Conservation (phyloP, 2,113 vertebrate genomes). For the Brevimyrus niger region DNA sequence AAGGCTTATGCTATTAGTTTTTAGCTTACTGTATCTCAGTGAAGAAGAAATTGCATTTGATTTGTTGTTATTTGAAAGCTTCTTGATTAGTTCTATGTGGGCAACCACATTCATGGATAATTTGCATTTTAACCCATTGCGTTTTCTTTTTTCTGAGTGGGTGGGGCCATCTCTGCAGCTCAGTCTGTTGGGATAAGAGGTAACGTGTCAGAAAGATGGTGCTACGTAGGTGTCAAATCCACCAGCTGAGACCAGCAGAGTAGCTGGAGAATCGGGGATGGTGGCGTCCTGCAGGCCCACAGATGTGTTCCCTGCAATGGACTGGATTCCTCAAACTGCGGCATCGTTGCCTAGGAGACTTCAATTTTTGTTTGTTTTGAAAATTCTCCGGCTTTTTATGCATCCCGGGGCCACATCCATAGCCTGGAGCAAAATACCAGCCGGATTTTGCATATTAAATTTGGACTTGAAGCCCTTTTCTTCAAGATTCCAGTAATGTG, state of each 20-base stretch:
- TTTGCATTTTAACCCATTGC: not conserved
- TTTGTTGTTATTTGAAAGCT: not conserved
- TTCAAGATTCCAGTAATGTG: not conserved
- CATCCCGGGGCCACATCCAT: not conserved
- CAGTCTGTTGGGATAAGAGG: not conserved
- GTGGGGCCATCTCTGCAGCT: not conserved
- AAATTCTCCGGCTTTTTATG: not conserved
- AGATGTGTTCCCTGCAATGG: not conserved
- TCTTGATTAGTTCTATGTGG: not conserved
- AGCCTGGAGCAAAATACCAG: not conserved
- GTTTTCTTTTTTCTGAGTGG: not conserved
- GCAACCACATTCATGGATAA: not conserved
- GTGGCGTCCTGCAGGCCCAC: not conserved
- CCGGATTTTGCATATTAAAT: not conserved
- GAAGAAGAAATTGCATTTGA: not conserved
- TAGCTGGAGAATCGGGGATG: not conserved
- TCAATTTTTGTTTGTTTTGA: not conserved
- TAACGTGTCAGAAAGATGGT: not conserved
- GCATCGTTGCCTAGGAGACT: not conserved
- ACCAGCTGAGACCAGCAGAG: not conserved
- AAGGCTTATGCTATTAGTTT: not conserved
- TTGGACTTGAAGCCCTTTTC: not conserved
- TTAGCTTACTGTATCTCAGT: not conserved
- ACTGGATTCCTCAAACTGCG: not conserved
- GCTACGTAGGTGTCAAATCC: not conserved